Base-by-base conservation (phyloP, 2,888 invertebrate genomes). In the Drosophila austrosaltans region DNA sequence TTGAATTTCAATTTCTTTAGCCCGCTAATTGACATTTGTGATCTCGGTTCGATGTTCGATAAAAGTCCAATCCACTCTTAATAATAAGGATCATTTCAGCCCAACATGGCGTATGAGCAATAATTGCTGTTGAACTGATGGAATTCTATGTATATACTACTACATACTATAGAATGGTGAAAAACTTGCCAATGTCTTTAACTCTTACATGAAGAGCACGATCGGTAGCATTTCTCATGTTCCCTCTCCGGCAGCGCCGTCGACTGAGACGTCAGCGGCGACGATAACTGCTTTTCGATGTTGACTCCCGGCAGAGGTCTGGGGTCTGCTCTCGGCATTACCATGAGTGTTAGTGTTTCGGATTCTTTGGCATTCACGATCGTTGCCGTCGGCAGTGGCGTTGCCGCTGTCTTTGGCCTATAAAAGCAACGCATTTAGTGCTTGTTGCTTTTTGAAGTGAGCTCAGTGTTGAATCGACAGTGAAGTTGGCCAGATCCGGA, bases 381-480 rank as follows among this genome's bases (percentile, higher is more conserved):
- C 85, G 84, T 53, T 62, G 66, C 66, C 63, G 72, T 79, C 65
- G 64, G 60, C 64, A 22, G 62, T 53, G 59, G 42, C 65, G 62
- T 40, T 48, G 65, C 53, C 54, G 68, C 63, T 54, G 68, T 63
- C 63, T 69, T 59, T 69, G 61, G 78, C 78, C 90, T 91, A 90
- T 90, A 90, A 91, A 90, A 91, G 82, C 81, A 61, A 78, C 76
- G 73, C 83, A 91, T 91, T 91, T 91, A 86, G 87, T 82, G 77
- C 80, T 88, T 69, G 82, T 80, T 84, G 85, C 82, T 91, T 91
- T 91, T 89, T 77, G 78, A 81, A 84, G 87, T 79, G 81, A 82
- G 84, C 87, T 91, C 91, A 91, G 92, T 91, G 89, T 91, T 87
- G 80, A 82, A 82, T 83, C 79, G 80, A 82, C 90, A 88, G 83